Evolutionary conservation across 1,140 invertebrate species (phyloP), one percentile per base, ranked within the genome.

Genomic region (Drosophila serrata): DNA sequence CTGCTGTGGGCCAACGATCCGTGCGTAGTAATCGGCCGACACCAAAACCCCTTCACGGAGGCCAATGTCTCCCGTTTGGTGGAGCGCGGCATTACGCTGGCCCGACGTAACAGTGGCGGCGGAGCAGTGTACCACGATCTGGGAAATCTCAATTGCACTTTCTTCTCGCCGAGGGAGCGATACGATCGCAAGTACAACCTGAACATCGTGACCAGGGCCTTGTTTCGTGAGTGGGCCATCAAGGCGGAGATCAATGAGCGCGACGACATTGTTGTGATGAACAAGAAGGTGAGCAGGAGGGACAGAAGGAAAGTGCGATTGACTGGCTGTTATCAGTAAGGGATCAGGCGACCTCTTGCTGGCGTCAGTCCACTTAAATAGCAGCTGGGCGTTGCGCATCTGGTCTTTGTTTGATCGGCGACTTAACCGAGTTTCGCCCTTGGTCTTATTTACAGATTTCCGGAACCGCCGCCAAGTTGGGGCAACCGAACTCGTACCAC

Each of bases 31-130:
- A 96, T 99, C 90, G 99, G 99, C 2, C 94, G 97, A 40, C 97
- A 99, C 93, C 99, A 99, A 93, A 99, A 99, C 93, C 98, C 98
- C 2, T 99, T 98, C 96, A 91, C 96, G 19, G 99, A 99, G 93
- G 95, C 96, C 3, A 97, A 99, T 91, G 92, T 97, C 0, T 93
- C 95, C 4, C 94, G 93, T 35, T 79, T 96, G 22, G 91, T 94
- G 48, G 94, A 95, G 35, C 93, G 94, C 24, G 95, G 95, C 17
- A 95, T 98, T 46, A 92, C 94, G 3, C 79, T 99, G 17, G 98
- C 96, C 1, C 94, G 99, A 55, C 94, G 98, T 19, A 97, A 98
- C 85, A 99, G 98, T 93, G 98, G 98, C n/a, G 99, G 99, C 63
- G 98, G 98, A 11, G 97, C 98, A 17, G 98, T 99, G 19, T 99